phyloP scores from a whole-genome alignment of 92 coral and sea anemone species.

The Porites evermanni region DNA sequence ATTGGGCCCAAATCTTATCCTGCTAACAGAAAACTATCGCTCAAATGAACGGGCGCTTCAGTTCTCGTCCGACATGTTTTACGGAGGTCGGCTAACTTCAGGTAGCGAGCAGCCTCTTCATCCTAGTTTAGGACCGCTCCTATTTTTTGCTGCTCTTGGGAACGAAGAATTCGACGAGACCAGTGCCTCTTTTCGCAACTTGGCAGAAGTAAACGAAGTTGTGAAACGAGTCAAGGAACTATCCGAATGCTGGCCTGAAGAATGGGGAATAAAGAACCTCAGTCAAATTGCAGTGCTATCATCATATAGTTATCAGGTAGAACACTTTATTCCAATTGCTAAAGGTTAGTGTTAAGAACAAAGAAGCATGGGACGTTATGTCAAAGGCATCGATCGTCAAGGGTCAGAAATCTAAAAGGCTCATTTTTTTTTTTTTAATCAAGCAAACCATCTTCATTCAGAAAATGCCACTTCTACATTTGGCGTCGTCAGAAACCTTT shows the following conservation, averaged over 20 bases:
- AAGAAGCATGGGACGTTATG: no score
- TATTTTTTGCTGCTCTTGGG: conserved; percentile 49
- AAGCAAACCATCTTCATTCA: no score
- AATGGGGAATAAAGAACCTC: conserved; percentile 53
- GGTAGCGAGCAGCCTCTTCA: conserved; percentile 47
- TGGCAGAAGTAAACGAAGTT: conserved; percentile 68
- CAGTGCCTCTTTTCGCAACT: conserved; percentile 48
- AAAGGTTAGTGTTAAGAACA: not conserved
- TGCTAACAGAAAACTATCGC: conserved; percentile 72
- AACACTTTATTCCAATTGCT: no score
- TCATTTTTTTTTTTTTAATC: no score
- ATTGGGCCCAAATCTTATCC: conserved; percentile 30
- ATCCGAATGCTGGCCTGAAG: conserved; percentile 57
- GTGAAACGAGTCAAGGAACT: conserved; percentile 59
- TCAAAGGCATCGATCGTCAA: no score
- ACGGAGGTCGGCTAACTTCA: conserved; percentile 46
- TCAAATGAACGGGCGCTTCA: conserved; percentile 55
- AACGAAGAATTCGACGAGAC: conserved; percentile 32
- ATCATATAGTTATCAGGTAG: conserved; percentile 64
- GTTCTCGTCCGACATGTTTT: conserved; percentile 70
- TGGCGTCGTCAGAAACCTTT: no score
- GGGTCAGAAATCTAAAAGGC: no score
- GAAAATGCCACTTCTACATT: no score
- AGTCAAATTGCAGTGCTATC: conserved; percentile 58
- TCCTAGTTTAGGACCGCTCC: conserved; percentile 42